Evolutionary conservation across 2,888 invertebrate genomes (phyloP).

Genomic region (Macaria notata): DNA sequence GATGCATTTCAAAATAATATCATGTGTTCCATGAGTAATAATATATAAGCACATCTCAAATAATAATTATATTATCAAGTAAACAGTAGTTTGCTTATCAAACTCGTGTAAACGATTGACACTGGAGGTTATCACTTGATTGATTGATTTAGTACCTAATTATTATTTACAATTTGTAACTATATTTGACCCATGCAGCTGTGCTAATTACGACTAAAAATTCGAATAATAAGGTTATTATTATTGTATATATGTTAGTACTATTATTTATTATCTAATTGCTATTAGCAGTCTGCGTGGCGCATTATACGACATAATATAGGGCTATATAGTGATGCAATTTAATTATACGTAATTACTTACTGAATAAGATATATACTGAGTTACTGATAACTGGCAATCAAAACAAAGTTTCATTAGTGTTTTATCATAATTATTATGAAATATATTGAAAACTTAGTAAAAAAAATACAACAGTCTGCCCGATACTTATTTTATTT

Average conservation of each 20-base stretch:
- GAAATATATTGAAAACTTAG: no score
- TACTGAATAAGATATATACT: no score
- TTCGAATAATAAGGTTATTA: slow-evolving; percentile 6
- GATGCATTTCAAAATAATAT: no score
- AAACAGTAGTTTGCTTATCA: not conserved
- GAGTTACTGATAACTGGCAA: no score
- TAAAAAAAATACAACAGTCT: no score
- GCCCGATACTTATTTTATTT: no score
- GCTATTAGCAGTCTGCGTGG: not conserved
- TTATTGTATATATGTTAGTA: not conserved
- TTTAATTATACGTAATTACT: not conserved
- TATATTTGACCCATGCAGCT: slow-evolving; percentile 17
- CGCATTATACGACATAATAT: not conserved
- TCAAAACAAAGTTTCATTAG: no score
- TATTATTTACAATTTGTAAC: slow-evolving; percentile 12
- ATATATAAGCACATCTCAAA: no score
- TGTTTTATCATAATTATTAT: no score
- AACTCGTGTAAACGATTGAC: slow-evolving; percentile 35
- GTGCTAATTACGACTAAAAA: slow-evolving; percentile 7
- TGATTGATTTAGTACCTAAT: slow-evolving; percentile 32
- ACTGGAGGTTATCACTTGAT: slow-evolving; percentile 26
- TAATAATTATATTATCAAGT: no score
- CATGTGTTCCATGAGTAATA: no score
- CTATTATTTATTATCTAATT: slow-evolving; percentile 1
- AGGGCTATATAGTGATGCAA: not conserved